Percentiles rank a stretch among this genome's conserved stretches.
phyloP scores from a whole-genome alignment of 2,888 invertebrate species.

The Philereme transversata region DNA sequence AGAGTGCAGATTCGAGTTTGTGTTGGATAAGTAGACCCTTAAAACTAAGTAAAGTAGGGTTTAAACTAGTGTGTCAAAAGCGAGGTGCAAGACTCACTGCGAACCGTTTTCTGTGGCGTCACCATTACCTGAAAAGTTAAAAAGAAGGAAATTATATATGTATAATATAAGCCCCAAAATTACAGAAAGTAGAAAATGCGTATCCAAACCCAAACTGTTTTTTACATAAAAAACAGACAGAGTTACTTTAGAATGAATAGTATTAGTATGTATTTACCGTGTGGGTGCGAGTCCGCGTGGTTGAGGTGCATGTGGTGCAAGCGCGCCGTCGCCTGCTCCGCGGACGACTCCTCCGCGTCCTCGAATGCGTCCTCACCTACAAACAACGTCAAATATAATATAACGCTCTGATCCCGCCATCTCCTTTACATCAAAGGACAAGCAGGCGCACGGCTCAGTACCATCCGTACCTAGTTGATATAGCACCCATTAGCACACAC shows the following conservation, averaged over 20 bases:
- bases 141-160: neutral
- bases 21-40: neutral
- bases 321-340: slow-evolving; percentile 61
- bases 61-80: neutral
- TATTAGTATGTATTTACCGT: too few relatives aligned
- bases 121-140: slow-evolving; percentile 25
- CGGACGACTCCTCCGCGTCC: slow-evolving; percentile 19
- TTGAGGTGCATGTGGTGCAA: slow-evolving; percentile 59
- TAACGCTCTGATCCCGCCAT: too few relatives aligned
- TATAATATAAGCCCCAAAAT: too few relatives aligned
- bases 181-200: too few relatives aligned
- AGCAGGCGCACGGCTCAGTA: too few relatives aligned
- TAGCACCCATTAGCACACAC: too few relatives aligned
- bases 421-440: too few relatives aligned
- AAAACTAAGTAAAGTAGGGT: neutral
- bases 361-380: slow-evolving; percentile 20
- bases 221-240: neutral
- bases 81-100: slow-evolving; percentile 1
- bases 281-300: slow-evolving; percentile 44
- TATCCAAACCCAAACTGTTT: too few relatives aligned
- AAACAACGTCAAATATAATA: neutral
- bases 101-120: slow-evolving; percentile 12
- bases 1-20: too few relatives aligned
- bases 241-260: too few relatives aligned
- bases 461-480: too few relatives aligned